Evolutionary conservation across 2,113 vertebrate genomes (phyloP).

Genomic region (Melanostigma gelatinosum): DNA sequence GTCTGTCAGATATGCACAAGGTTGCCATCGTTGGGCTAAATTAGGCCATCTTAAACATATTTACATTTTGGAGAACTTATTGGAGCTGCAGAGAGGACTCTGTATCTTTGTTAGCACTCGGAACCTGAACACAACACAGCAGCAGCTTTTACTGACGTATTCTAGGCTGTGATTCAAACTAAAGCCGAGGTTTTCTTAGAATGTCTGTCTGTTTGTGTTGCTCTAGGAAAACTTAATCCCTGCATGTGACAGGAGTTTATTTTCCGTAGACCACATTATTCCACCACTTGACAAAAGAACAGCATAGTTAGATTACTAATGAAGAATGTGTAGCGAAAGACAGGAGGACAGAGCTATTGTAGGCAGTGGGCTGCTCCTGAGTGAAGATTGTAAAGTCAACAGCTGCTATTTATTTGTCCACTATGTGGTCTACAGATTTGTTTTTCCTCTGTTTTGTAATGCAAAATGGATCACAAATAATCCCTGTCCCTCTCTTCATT

Average conservation of each 20-base stretch:
- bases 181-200: neutral
- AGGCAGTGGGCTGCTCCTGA: neutral
- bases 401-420: constrained; percentile 18
- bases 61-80: neutral
- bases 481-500: neutral
- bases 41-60: constrained; percentile 23
- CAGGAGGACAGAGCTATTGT: neutral
- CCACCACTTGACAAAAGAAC: neutral
- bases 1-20: constrained; percentile 32
- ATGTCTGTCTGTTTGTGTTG: neutral
- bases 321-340: neutral
- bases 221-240: neutral
- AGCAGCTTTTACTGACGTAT: too few species aligned
- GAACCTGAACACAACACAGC: neutral
- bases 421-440: constrained; percentile 3
- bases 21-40: constrained; percentile 14
- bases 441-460: constrained; percentile 13
- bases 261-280: neutral
- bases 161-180: neutral
- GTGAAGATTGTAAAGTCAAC: constrained; percentile 16
- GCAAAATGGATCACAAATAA: constrained; percentile 26
- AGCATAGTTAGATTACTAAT: neutral
- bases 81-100: neutral
- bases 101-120: neutral
- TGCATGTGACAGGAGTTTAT: neutral